Evolutionary conservation across 2,888 invertebrate genomes (phyloP).

Genomic region (Drosophila falleni): DNA sequence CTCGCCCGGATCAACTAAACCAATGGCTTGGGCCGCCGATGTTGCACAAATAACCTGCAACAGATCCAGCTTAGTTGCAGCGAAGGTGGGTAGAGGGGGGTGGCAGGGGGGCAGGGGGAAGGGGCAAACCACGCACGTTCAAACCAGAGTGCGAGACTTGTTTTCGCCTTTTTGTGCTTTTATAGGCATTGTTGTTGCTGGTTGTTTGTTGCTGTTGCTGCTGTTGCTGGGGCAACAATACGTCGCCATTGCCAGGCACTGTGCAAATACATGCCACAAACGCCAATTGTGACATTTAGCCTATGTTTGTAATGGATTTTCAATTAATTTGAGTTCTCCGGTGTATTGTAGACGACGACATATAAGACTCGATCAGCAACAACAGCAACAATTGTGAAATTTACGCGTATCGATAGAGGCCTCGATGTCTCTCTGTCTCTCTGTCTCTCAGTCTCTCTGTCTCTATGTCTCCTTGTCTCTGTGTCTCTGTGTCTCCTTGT

Average conservation of each 20-base stretch:
- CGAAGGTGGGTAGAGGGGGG: too few relatives aligned
- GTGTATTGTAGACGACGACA: conserved; percentile 79
- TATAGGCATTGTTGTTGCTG: conserved; percentile 76
- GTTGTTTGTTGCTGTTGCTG: conserved; percentile 11
- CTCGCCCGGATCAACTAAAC: conserved; percentile 31
- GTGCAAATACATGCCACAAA: conserved; percentile 79
- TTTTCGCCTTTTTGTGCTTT: conserved; percentile 77
- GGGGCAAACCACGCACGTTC: conserved; percentile 59
- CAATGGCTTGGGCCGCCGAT: conserved; percentile 38
- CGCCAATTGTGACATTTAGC: conserved; percentile 83
- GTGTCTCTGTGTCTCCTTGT: not conserved
- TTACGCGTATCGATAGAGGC: conserved; percentile 70
- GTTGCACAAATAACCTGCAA: conserved; percentile 72
- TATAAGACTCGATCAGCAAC: conserved; percentile 66
- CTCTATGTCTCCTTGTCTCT: not conserved
- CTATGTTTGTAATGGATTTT: conserved; percentile 82
- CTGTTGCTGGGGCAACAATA: conserved; percentile 68
- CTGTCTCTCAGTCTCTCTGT: too few relatives aligned
- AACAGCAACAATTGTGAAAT: conserved; percentile 73
- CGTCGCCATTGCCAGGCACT: conserved; percentile 71
- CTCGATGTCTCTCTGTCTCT: conserved; percentile 25
- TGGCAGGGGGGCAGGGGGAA: not conserved
- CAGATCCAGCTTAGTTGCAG: conserved; percentile 33
- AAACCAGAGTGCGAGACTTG: conserved; percentile 78
- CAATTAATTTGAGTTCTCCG: conserved; percentile 84